These are phyloP conservation scores for Maccullochella peelii DNA, from an alignment of 2,113 vertebrate genomes.

Conservation along the genomic window DNA sequence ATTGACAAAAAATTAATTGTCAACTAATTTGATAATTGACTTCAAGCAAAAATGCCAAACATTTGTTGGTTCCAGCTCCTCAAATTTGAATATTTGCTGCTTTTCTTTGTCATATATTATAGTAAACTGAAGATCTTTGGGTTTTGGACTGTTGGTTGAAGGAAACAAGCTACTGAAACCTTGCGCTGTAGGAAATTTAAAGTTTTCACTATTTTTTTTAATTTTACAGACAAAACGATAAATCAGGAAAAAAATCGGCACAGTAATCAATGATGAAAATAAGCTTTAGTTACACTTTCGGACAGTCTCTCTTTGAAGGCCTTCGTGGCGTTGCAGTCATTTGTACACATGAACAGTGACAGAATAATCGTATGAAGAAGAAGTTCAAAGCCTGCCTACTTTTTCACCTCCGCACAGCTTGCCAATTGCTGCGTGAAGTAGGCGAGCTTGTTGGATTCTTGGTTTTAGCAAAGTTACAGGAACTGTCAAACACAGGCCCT, in stretches of 20 bases:
- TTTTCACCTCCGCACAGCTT: too few relatives aligned
- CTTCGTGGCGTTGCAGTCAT: background rate
- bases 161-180: background rate
- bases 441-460: background rate
- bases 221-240: background rate
- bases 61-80: too few relatives aligned
- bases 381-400: background rate
- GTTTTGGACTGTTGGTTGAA: background rate
- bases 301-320: background rate
- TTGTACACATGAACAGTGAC: background rate
- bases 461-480: background rate
- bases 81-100: background rate
- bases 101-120: background rate
- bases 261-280: background rate
- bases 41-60: too few relatives aligned
- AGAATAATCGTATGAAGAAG: background rate
- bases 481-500: background rate
- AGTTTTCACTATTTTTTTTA: background rate
- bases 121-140: background rate
- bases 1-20: background rate
- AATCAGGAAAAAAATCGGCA: background rate
- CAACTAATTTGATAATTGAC: too few relatives aligned
- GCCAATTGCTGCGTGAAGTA: too few relatives aligned
- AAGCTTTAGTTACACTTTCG: background rate
- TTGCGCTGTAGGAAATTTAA: background rate